phyloP scores from a whole-genome alignment of 2,888 invertebrate species.

The Calephelis perditalis region DNA sequence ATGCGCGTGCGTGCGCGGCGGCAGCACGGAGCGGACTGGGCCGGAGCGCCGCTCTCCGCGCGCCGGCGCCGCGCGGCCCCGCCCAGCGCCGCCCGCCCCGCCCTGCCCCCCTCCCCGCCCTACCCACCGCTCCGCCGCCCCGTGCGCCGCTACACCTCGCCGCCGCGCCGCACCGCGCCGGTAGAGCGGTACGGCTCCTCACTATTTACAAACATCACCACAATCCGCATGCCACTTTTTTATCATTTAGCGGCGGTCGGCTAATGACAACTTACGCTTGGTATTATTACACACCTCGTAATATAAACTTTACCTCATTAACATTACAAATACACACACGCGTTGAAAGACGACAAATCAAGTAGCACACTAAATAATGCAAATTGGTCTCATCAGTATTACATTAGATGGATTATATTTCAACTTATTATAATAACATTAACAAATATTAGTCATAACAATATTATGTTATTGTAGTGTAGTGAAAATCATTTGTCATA shows the following conservation, averaged over 20 bases:
- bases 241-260: conserved; percentile 19
- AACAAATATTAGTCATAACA: no score
- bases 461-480: no score
- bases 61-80: conserved; percentile 56
- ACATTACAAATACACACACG: not conserved
- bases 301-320: conserved; percentile 14
- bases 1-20: conserved; percentile 81
- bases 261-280: conserved; percentile 16
- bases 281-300: conserved; percentile 16
- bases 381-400: no score
- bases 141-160: conserved; percentile 51
- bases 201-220: conserved; percentile 37
- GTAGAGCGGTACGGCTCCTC: conserved; percentile 32
- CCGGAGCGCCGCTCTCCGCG: conserved; percentile 35
- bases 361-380: not conserved
- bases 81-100: conserved; percentile 50
- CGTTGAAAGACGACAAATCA: not conserved
- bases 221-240: conserved; percentile 28
- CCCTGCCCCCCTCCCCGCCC: conserved; percentile 53
- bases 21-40: conserved; percentile 71
- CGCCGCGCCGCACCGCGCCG: conserved; percentile 28
- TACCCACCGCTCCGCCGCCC: conserved; percentile 27
- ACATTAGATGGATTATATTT: no score
- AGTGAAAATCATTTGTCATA: no score
- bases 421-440: no score